A percentile compares a stretch with the other conserved stretches of the same genome.
phyloP scores from a whole-genome alignment of 1,140 invertebrate genomes.

The Octopus sinensis region DNA sequence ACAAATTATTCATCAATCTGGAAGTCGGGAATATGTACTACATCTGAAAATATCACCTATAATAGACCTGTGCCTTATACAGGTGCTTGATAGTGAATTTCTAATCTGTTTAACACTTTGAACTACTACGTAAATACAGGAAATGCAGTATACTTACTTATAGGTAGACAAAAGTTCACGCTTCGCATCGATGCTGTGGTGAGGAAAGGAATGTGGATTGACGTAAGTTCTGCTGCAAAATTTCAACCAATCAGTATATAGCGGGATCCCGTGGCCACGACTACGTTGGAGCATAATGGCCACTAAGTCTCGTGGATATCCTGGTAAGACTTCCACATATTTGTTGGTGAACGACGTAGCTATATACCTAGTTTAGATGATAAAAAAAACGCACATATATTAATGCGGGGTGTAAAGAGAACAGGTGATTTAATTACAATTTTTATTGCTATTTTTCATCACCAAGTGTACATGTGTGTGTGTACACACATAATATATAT shows the following conservation, averaged over 20 bases:
- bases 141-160: slow-evolving; percentile 80
- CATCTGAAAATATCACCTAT: neutral
- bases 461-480: too few species aligned
- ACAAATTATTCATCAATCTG: too few species aligned
- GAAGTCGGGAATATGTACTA: neutral
- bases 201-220: slow-evolving; percentile 77
- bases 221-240: slow-evolving; percentile 76
- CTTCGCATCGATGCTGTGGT: slow-evolving; percentile 70
- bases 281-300: slow-evolving; percentile 93
- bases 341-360: neutral
- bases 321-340: neutral
- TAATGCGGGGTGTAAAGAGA: too few species aligned
- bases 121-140: neutral
- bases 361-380: too few species aligned
- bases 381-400: too few species aligned
- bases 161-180: slow-evolving; percentile 74
- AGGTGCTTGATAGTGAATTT: too few species aligned
- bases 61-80: neutral
- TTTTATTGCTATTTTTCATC: too few species aligned
- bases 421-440: too few species aligned
- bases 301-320: slow-evolving; percentile 70
- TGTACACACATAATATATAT: too few species aligned
- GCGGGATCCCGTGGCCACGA: slow-evolving; percentile 86
- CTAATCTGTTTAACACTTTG: neutral
- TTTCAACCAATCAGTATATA: slow-evolving; percentile 79